A percentile compares a stretch with the other conserved stretches of the same genome.
Conservation (phyloP, 1,140 invertebrate genomes). For the Lordiphosa collinella region DNA sequence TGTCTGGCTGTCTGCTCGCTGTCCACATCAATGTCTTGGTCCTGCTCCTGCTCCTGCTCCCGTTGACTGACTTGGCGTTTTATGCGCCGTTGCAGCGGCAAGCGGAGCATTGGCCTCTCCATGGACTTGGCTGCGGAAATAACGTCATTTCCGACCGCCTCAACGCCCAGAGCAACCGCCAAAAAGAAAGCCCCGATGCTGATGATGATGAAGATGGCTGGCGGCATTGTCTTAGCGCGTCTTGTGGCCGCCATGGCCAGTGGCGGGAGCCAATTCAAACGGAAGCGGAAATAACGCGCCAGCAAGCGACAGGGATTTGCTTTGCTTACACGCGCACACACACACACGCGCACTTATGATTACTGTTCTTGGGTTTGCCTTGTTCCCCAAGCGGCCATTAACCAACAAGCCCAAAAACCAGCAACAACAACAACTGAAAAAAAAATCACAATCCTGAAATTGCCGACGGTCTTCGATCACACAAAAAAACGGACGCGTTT, state of each 20-base stretch:
- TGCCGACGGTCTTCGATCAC: conserved; percentile 16
- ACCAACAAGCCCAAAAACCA: background rate
- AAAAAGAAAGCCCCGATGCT: conserved; percentile 1
- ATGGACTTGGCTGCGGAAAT: conserved; percentile 38
- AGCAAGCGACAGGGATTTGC: conserved; percentile 12
- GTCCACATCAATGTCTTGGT: conserved; percentile 23
- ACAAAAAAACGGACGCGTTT: background rate
- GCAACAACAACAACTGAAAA: conserved; percentile 9
- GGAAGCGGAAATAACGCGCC: conserved; percentile 41
- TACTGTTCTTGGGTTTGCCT: conserved; percentile 12
- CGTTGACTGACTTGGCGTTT: conserved; percentile 1
- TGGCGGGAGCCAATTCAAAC: conserved; percentile 19
- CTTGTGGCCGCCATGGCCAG: conserved; percentile 23
- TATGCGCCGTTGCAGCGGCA: background rate
- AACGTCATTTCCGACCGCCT: conserved; percentile 53
- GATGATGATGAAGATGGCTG: background rate
- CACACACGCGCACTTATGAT: conserved; percentile 16
- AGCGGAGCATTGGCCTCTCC: conserved; percentile 2
- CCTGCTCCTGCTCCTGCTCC: conserved; percentile 5
- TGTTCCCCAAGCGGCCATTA: conserved; percentile 28
- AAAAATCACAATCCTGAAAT: conserved; percentile 1
- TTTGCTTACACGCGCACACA: conserved; percentile 4
- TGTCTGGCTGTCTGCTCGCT: background rate
- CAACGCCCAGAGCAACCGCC: conserved; percentile 6
- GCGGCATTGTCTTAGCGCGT: conserved; percentile 24